Evolutionary conservation across 2,797 vertebrate genomes (phyloP).

Genomic region (Botia kubotai): DNA sequence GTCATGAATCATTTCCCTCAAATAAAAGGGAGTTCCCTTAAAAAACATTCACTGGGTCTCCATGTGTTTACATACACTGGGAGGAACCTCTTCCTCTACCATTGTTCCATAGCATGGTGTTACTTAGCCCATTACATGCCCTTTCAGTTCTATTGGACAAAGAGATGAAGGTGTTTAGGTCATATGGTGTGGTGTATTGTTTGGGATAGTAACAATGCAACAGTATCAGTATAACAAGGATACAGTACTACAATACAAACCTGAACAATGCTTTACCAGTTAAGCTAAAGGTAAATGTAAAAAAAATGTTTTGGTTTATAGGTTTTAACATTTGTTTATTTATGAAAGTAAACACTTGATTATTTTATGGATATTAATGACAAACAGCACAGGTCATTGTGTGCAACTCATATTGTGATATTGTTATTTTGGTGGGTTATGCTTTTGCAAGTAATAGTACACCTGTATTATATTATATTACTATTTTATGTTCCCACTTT

Average conservation of each 20-base stretch:
- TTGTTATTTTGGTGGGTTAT: no score
- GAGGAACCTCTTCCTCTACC: conserved; percentile 69
- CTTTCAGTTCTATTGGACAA: conserved; percentile 46
- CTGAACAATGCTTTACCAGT: neutral
- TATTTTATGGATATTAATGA: no score
- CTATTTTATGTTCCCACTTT: no score
- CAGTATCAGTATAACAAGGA: neutral
- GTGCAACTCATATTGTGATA: no score
- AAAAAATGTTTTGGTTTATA: no score
- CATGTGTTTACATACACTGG: conserved; percentile 66
- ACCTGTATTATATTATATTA: no score
- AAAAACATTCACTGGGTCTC: conserved; percentile 47
- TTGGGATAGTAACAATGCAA: conserved; percentile 24
- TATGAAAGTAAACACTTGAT: no score
- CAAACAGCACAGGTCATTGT: no score
- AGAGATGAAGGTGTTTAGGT: conserved; percentile 33
- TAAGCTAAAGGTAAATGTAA: no score
- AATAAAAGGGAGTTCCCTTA: conserved; percentile 65
- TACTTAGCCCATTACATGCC: conserved; percentile 10
- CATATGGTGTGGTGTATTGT: conserved; percentile 5
- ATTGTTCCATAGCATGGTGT: conserved; percentile 64
- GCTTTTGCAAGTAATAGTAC: no score
- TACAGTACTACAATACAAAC: neutral
- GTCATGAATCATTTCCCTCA: conserved; percentile 58
- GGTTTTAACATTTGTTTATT: no score